Conservation (phyloP, 2,888 invertebrate genomes). For the Saturnia pavonia region DNA sequence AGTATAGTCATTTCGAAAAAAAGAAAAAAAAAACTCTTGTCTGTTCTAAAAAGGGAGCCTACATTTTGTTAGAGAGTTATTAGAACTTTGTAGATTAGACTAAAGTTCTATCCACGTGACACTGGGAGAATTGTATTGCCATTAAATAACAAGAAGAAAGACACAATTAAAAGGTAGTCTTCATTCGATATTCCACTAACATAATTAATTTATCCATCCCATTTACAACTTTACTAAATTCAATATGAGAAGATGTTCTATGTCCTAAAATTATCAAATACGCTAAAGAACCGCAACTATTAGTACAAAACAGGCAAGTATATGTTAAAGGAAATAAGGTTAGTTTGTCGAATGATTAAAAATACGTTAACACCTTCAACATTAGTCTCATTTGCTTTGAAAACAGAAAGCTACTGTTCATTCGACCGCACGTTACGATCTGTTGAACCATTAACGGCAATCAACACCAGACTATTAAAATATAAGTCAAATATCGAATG, state of each 20-base stretch:
- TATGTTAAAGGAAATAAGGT: constrained; percentile 7
- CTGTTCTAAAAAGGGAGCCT: too few relatives aligned
- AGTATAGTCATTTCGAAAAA: too few relatives aligned
- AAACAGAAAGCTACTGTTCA: constrained; percentile 20
- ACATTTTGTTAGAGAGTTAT: too few relatives aligned
- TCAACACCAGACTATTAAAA: constrained; percentile 62
- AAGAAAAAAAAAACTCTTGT: too few relatives aligned
- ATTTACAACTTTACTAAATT: neutral
- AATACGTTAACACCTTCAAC: constrained; percentile 20
- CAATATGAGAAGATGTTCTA: neutral
- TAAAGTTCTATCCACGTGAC: too few relatives aligned
- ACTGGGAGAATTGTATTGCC: too few relatives aligned
- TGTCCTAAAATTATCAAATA: neutral
- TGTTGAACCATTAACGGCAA: constrained; percentile 51
- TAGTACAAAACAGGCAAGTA: neutral
- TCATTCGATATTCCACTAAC: neutral
- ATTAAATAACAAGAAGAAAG: too few relatives aligned
- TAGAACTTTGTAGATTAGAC: too few relatives aligned
- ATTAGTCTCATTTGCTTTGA: constrained; percentile 21
- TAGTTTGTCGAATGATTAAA: constrained; percentile 21
- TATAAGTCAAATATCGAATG: constrained; percentile 44
- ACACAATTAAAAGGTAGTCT: too few relatives aligned
- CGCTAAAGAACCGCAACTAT: neutral
- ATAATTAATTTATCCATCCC: neutral
- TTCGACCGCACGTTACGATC: constrained; percentile 33